Evolutionary conservation across 2,888 invertebrate genomes (phyloP).

Genomic region (Physocephala rufipes): DNA sequence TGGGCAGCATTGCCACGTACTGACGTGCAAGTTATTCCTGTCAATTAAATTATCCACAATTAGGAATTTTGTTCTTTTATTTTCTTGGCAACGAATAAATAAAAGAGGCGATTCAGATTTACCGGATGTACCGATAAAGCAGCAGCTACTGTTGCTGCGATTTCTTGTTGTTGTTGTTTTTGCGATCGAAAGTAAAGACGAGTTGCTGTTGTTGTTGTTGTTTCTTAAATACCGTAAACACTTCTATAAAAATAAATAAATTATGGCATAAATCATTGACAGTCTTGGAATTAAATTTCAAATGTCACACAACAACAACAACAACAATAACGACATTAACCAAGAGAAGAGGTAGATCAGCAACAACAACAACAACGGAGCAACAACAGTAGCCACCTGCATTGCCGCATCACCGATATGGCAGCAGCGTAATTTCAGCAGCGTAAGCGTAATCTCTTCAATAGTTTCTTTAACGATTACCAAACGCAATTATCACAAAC

Average conservation of each 20-base stretch:
- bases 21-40: too few species aligned
- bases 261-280: constrained; percentile 40
- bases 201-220: not conserved
- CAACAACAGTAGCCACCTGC: not conserved
- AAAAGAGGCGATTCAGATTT: too few species aligned
- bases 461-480: not conserved
- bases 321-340: constrained; percentile 37
- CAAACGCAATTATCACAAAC: constrained; percentile 6
- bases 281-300: constrained; percentile 29
- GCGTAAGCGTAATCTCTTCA: not conserved
- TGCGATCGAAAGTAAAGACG: too few species aligned
- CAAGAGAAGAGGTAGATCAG: constrained; percentile 36
- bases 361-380: constrained; percentile 28
- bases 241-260: constrained; percentile 35
- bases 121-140: too few species aligned
- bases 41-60: not conserved
- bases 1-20: too few species aligned
- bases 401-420: constrained; percentile 20
- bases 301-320: constrained; percentile 38
- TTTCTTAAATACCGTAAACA: constrained; percentile 18
- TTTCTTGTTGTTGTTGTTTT: constrained; percentile 7
- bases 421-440: not conserved
- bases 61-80: not conserved
- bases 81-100: too few species aligned
- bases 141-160: constrained; percentile 4